A percentile compares a stretch with the other conserved stretches of the same genome.
Conservation (phyloP, 1,140 invertebrate species). For the Asobara japonica region DNA sequence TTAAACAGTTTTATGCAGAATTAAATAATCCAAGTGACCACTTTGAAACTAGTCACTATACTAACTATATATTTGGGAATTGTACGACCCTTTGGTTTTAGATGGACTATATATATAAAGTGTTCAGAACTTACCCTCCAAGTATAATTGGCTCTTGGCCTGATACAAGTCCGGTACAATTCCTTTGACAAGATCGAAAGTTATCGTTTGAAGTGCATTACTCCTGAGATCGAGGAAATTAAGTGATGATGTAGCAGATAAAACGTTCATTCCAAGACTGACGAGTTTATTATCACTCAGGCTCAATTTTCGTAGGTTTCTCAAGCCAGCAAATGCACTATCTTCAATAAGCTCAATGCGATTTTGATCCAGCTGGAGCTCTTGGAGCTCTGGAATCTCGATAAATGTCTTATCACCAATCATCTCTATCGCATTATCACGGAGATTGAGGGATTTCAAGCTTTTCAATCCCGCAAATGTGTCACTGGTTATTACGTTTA, state of each 20-base stretch:
- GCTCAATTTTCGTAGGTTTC: slow-evolving; percentile 72
- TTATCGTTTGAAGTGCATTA: slow-evolving; percentile 78
- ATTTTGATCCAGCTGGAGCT: slow-evolving; percentile 79
- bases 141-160: slow-evolving; percentile 74
- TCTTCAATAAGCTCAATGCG: slow-evolving; percentile 74
- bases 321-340: slow-evolving; percentile 77
- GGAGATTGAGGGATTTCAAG: slow-evolving; percentile 74
- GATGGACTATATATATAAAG: no score
- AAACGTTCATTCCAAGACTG: slow-evolving; percentile 71
- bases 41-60: no score
- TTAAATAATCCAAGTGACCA: no score
- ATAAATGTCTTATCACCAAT: slow-evolving; percentile 79
- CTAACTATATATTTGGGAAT: no score
- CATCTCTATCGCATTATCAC: slow-evolving; percentile 76
- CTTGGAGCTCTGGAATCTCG: slow-evolving; percentile 76
- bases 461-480: slow-evolving; percentile 76
- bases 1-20: no score
- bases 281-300: slow-evolving; percentile 79
- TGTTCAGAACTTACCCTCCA: slow-evolving; percentile 81
- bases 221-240: slow-evolving; percentile 77
- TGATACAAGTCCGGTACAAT: slow-evolving; percentile 80
- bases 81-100: no score
- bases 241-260: slow-evolving; percentile 73
- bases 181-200: slow-evolving; percentile 76
- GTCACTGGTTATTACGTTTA: slow-evolving; percentile 74